phyloP scores from a whole-genome alignment of 2,113 vertebrate species.

The Otocyon megalotis region DNA sequence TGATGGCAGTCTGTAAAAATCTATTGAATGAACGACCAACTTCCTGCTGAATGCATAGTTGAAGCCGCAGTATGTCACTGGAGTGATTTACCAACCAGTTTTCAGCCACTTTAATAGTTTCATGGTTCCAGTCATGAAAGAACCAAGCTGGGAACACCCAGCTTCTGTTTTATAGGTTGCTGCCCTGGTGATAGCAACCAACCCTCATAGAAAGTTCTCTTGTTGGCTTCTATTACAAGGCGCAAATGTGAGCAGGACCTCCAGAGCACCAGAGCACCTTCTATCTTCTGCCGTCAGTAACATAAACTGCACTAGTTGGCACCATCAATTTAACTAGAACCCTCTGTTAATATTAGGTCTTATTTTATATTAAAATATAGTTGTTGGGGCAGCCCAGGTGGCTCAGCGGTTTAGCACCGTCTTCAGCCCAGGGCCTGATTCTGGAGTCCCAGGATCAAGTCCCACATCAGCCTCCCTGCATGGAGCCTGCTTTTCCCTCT shows the following conservation, averaged over 20 bases:
- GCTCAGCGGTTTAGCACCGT: too few species aligned
- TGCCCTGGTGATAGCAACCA: neutral
- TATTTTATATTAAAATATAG: neutral
- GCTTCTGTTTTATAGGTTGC: neutral
- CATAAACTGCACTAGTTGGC: neutral
- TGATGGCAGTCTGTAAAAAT: neutral
- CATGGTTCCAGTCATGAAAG: neutral
- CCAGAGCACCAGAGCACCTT: neutral
- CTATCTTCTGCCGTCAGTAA: neutral
- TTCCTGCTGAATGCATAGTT: neutral
- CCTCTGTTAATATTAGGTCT: neutral
- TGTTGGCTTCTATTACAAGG: neutral
- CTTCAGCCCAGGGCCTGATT: too few species aligned
- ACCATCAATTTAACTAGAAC: neutral
- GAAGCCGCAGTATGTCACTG: neutral
- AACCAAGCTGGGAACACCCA: too few species aligned
- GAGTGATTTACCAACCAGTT: neutral
- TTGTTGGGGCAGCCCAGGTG: too few species aligned
- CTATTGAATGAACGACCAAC: neutral
- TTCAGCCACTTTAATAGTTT: neutral
- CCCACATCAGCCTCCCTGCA: too few species aligned
- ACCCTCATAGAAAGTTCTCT: neutral
- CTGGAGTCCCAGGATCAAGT: too few species aligned
- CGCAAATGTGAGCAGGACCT: neutral
- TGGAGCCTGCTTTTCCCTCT: too few species aligned